These are phyloP conservation scores for Thelaira solivaga DNA, from an alignment of 2,888 invertebrate genomes.

Conservation along the genomic window DNA sequence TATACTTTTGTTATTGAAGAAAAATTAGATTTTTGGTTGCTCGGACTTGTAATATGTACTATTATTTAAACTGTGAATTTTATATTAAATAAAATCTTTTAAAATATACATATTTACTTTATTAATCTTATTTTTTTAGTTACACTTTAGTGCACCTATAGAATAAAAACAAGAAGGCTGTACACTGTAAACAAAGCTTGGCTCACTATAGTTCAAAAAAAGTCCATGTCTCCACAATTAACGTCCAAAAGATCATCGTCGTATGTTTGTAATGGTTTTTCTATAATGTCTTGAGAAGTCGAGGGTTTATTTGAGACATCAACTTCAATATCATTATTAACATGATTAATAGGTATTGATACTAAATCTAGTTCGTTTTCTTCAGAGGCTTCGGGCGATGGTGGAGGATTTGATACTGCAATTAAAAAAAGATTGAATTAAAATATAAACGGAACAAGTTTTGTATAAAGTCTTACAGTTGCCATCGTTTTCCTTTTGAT, in stretches of 20 bases:
- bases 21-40: too few relatives aligned
- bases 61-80: too few relatives aligned
- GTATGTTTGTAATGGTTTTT: constrained; percentile 77
- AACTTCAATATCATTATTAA: constrained; percentile 66
- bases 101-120: not conserved
- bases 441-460: not conserved
- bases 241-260: constrained; percentile 86
- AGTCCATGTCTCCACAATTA: constrained; percentile 84
- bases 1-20: too few relatives aligned
- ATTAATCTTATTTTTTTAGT: not conserved
- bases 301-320: constrained; percentile 70
- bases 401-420: constrained; percentile 83
- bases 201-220: constrained; percentile 78
- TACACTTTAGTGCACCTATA: constrained; percentile 9
- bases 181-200: constrained; percentile 36
- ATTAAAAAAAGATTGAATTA: not conserved
- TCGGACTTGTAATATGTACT: too few relatives aligned
- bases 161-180: constrained; percentile 27
- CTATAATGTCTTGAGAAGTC: constrained; percentile 67
- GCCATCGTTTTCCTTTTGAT: constrained; percentile 70
- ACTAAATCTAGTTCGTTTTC: constrained; percentile 82
- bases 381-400: constrained; percentile 85
- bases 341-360: constrained; percentile 76
- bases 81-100: not conserved
- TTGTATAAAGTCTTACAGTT: constrained; percentile 65